These are phyloP conservation scores for Danio albolineatus DNA, from an alignment of 2,797 vertebrate species.

Conservation along the genomic window DNA sequence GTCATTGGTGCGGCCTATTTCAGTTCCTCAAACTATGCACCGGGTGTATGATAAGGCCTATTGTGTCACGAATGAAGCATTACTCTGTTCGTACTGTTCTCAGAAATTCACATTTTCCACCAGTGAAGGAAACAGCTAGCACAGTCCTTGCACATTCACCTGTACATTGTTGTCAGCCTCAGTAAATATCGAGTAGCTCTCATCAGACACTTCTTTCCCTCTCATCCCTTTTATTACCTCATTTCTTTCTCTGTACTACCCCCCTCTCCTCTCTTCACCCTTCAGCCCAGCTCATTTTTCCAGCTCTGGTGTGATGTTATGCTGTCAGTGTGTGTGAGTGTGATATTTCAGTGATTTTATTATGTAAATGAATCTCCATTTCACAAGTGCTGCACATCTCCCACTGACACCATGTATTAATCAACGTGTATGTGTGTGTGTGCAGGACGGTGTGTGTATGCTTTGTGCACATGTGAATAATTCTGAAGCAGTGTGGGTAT, in stretches of 20 bases:
- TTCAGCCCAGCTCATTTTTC: slow-evolving; percentile 33
- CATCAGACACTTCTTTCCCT: slow-evolving; percentile 23
- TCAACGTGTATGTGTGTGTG: slow-evolving; percentile 10
- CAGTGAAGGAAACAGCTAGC: no score
- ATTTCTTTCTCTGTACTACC: slow-evolving; percentile 31
- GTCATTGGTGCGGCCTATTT: no score
- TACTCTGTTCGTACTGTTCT: no score
- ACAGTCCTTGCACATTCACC: not conserved
- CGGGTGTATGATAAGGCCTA: no score
- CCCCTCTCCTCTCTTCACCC: slow-evolving; percentile 6
- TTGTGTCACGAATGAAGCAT: no score
- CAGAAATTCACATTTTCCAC: no score
- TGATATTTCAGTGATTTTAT: slow-evolving; percentile 45
- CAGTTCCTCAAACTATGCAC: no score
- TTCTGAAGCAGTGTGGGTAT: slow-evolving; percentile 26
- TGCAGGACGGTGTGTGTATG: slow-evolving; percentile 17
- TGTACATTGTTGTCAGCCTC: slow-evolving; percentile 10
- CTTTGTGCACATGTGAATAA: slow-evolving; percentile 35
- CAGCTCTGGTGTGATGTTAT: slow-evolving; percentile 20
- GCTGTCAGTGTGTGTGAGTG: slow-evolving; percentile 26
- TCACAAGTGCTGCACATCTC: slow-evolving; percentile 43
- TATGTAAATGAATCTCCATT: slow-evolving; percentile 49
- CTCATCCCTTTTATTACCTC: slow-evolving; percentile 31
- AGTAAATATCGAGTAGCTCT: slow-evolving; percentile 36
- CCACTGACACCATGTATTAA: slow-evolving; percentile 40